Evolutionary conservation across 37 sponge, comb jelly and placozoan genomes (phyloP), one percentile per base, ranked within the genome.

Genomic region (Axinella damicornis): DNA sequence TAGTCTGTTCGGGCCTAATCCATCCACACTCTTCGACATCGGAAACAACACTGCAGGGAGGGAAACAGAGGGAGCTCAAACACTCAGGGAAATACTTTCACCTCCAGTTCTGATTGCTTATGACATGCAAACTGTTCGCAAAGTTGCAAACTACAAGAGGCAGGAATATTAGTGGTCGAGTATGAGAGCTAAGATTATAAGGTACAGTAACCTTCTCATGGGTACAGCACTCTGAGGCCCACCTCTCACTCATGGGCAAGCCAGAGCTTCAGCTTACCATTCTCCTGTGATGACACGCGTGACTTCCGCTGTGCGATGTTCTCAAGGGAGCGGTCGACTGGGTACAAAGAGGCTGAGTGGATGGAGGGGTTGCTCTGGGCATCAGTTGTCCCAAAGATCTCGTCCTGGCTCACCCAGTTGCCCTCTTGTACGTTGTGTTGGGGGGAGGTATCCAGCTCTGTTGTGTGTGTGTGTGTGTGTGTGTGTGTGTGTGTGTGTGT

Each of bases 281-380:
- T 88, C 53, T 93, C 93, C 53, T 81, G 87, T 31, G 93, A 93
- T 33, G 89, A 82, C 17, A 93, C 79, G 33, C 85, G 31, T 30
- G 93, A 93, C 25, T 66, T 74, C 19, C 73, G 63, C 12, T 75
- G 73, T 20, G 84, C 31, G 2, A 93, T 93, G 64, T 79, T 87
- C 38, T 92, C 89, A 34, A 71, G 34, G n/a, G 89, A 89, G 15
- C 77, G 69, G 0, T 89, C 89, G 1, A 65, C 66, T n/a, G 32
- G 54, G n/a, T n/a, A n/a, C n/a, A n/a, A n/a, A n/a, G n/a, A n/a
- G 31, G 71, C 79, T 21, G 83, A 83, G 35, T 83, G 69, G 22
- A 73, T 53, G 0, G 83, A 82, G 38, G 73, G 62, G 17, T 73
- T 60, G 53, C 84, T 82, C 19, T 60, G 69, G 32, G 52, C 64